phyloP scores from a whole-genome alignment of 1,140 invertebrate species.

The Leptopilina boulardi region DNA sequence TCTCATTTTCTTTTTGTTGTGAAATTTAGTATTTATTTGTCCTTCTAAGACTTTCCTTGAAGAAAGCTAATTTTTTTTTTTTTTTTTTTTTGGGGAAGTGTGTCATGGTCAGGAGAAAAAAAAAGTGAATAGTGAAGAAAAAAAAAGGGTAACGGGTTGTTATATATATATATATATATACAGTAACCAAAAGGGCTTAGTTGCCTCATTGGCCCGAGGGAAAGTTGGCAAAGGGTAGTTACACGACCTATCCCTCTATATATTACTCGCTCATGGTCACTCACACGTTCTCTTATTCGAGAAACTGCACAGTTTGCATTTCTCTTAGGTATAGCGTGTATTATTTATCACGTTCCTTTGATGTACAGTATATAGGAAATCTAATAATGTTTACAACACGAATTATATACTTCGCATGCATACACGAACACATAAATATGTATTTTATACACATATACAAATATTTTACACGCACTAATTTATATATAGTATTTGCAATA shows the following conservation, averaged over 20 bases:
- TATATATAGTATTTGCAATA: not conserved
- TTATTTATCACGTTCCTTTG: constrained; percentile 32
- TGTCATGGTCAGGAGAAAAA: constrained; percentile 55
- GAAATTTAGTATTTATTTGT: not conserved
- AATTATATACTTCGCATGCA: constrained; percentile 22
- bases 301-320: constrained; percentile 20
- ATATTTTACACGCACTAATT: not conserved
- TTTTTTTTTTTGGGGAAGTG: constrained; percentile 30
- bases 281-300: constrained; percentile 25
- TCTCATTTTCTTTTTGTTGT: not conserved
- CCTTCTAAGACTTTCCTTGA: constrained; percentile 2
- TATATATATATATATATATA: not conserved
- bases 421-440: not conserved
- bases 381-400: constrained; percentile 32
- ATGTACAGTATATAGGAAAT: constrained; percentile 12
- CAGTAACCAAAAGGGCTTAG: constrained; percentile 38
- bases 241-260: constrained; percentile 14
- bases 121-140: constrained; percentile 37
- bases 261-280: constrained; percentile 21
- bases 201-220: constrained; percentile 38
- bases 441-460: not conserved
- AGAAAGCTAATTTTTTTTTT: constrained; percentile 1
- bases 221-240: constrained; percentile 44
- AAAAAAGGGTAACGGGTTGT: constrained; percentile 44
- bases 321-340: constrained; percentile 4